Evolutionary conservation across 2,888 invertebrate species (phyloP).

Genomic region (Dorcus hopei): DNA sequence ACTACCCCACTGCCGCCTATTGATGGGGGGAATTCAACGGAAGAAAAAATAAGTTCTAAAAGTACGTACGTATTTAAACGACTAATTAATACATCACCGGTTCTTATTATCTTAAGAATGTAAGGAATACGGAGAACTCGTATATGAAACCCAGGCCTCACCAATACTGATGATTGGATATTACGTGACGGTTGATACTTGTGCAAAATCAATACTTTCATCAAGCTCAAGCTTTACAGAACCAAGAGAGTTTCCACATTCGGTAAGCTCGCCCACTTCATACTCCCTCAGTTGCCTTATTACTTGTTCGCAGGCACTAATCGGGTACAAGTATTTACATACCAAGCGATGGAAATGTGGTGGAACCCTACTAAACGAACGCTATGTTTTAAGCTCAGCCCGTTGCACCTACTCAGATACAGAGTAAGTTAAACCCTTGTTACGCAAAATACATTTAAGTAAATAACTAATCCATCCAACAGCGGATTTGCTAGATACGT

Average conservation of each 20-base stretch:
- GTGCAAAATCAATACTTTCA: not conserved
- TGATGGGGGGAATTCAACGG: too few relatives aligned
- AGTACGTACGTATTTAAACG: too few relatives aligned
- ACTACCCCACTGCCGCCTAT: too few relatives aligned
- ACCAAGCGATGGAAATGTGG: slow-evolving; percentile 2
- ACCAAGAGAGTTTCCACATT: slow-evolving; percentile 33
- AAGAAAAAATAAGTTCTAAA: too few relatives aligned
- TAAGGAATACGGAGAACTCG: not conserved
- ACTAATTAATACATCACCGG: too few relatives aligned
- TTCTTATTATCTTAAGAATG: not conserved
- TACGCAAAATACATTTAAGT: not conserved
- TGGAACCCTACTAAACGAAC: not conserved
- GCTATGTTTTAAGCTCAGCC: not conserved
- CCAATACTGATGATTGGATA: too few relatives aligned
- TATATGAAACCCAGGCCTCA: not conserved
- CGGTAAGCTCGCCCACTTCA: slow-evolving; percentile 19
- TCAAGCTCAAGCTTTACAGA: not conserved
- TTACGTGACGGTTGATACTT: too few relatives aligned
- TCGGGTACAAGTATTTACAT: not conserved
- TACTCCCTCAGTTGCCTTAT: too few relatives aligned
- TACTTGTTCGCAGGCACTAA: not conserved
- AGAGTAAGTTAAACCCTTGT: not conserved
- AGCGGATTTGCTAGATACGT: slow-evolving; percentile 19
- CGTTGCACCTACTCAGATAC: not conserved
- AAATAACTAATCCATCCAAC: not conserved